Percentiles rank a stretch among this genome's conserved stretches.
phyloP scores from a whole-genome alignment of 2,888 invertebrate genomes.

The Halictus ligatus region DNA sequence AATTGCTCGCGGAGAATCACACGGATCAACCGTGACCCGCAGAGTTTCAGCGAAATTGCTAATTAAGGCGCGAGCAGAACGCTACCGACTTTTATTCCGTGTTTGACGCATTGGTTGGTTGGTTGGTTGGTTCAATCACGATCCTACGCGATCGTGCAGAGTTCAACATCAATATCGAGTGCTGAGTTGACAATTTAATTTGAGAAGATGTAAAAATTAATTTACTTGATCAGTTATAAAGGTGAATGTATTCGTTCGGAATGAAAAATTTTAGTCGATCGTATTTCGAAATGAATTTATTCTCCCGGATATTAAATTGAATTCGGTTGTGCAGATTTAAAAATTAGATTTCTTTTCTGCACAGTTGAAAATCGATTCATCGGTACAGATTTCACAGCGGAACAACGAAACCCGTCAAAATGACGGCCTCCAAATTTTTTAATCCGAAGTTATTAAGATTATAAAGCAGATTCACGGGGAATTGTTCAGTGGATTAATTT shows the following conservation, averaged over 20 bases:
- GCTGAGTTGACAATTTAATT: background rate
- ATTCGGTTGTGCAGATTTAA: background rate
- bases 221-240: background rate
- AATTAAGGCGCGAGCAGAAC: background rate
- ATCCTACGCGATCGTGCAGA: background rate
- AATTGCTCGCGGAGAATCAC: constrained; percentile 47
- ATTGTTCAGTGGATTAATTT: no score
- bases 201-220: background rate
- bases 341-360: background rate
- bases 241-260: background rate
- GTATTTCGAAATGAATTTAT: background rate
- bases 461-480: no score
- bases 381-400: no score
- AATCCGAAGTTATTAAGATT: no score
- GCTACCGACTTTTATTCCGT: background rate
- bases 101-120: background rate
- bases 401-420: no score
- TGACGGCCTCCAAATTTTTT: no score
- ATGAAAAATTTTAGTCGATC: background rate
- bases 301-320: background rate
- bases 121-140: no score
- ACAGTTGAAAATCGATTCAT: background rate
- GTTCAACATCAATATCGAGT: background rate
- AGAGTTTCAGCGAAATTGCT: constrained; percentile 35
- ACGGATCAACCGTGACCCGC: constrained; percentile 12